Evolutionary conservation across 2,797 vertebrate species (phyloP).

Genomic region (Cossypha niveicapilla): DNA sequence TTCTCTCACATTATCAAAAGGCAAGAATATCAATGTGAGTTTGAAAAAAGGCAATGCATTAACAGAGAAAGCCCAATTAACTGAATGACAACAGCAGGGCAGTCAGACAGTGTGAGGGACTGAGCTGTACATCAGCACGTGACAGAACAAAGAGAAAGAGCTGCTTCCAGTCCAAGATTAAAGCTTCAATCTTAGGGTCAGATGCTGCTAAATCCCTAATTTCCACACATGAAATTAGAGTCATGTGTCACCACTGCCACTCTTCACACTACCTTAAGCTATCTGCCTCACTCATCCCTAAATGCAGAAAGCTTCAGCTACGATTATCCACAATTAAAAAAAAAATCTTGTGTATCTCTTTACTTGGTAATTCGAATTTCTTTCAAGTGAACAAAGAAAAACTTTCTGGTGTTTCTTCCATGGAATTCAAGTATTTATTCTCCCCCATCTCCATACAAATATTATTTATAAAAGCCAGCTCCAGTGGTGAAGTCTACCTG

Average conservation of each 20-base stretch:
- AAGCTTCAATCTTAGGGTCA: not conserved
- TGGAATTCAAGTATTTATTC: not conserved
- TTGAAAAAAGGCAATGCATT: not conserved
- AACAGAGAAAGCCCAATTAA: not conserved
- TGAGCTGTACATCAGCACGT: accelerated
- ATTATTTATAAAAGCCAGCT: not conserved
- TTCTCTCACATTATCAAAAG: not conserved
- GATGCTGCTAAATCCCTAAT: not conserved
- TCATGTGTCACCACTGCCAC: not conserved
- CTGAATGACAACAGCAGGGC: not conserved
- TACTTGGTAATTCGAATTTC: not conserved
- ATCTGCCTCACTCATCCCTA: not conserved
- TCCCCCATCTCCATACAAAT: not conserved
- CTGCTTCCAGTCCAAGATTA: not conserved
- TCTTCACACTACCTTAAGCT: not conserved
- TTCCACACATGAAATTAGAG: not conserved
- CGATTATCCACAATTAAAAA: accelerated
- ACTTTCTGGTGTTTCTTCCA: not conserved
- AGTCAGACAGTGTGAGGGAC: not conserved
- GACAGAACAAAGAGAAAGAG: not conserved
- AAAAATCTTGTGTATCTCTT: accelerated
- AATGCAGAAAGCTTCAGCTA: not conserved
- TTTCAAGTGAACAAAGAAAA: not conserved
- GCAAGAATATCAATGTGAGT: not conserved
- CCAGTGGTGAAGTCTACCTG: not conserved